phyloP scores from a whole-genome alignment of 2,888 invertebrate genomes.

The Melangyna quadrimaculata region DNA sequence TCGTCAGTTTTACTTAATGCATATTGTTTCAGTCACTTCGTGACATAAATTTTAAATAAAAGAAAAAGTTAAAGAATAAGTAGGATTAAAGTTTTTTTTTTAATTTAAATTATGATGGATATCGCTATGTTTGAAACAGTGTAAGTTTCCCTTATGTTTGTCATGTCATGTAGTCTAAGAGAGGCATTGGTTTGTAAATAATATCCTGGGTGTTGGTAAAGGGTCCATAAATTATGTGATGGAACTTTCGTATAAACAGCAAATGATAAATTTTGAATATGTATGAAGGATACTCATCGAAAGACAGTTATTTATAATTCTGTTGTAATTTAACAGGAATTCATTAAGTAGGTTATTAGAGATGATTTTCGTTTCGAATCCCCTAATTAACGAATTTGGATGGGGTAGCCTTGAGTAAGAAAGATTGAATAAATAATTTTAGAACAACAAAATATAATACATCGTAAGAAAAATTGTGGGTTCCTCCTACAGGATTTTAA shows the following conservation, averaged over 20 bases:
- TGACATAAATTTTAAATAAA: background rate
- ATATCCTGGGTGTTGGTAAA: background rate
- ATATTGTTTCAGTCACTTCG: slow-evolving; percentile 34
- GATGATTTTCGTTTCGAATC: too few relatives aligned
- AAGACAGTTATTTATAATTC: too few relatives aligned
- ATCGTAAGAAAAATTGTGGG: too few relatives aligned
- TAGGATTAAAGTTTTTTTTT: background rate
- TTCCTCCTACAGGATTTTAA: too few relatives aligned
- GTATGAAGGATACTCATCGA: background rate
- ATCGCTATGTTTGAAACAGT: background rate
- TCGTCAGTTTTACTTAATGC: slow-evolving; percentile 36
- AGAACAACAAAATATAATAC: too few relatives aligned
- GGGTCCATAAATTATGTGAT: background rate
- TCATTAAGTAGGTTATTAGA: too few relatives aligned
- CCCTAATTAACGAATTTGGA: too few relatives aligned
- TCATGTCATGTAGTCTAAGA: background rate
- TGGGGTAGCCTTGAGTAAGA: too few relatives aligned
- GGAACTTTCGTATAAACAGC: background rate
- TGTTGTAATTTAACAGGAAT: too few relatives aligned
- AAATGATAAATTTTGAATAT: background rate
- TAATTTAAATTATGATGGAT: background rate
- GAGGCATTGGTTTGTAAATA: background rate
- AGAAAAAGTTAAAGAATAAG: background rate
- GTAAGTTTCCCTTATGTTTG: background rate
- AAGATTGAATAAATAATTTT: too few relatives aligned